phyloP scores from a whole-genome alignment of 1,140 invertebrate genomes.

The Drosophila bocki region DNA sequence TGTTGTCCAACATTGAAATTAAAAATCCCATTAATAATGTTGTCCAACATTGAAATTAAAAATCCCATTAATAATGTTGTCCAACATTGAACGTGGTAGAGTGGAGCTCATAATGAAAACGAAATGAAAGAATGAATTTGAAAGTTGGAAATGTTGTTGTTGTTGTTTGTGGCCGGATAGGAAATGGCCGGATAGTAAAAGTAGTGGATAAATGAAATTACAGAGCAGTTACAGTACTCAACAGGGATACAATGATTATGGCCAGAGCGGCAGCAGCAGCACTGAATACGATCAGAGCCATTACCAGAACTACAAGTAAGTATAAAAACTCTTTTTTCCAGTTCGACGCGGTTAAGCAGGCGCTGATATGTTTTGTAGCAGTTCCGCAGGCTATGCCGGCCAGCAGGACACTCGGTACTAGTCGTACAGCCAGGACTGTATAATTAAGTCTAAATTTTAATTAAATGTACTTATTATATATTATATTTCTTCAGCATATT shows the following conservation, averaged over 20 bases:
- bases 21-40: too few relatives aligned
- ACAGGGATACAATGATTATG: slow-evolving; percentile 79
- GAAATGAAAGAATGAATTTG: too few relatives aligned
- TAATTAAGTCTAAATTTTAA: too few relatives aligned
- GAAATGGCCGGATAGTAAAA: too few relatives aligned
- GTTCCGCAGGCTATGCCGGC: slow-evolving; percentile 70
- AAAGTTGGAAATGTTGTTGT: too few relatives aligned
- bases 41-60: too few relatives aligned
- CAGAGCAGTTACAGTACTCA: slow-evolving; percentile 28
- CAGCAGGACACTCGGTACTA: slow-evolving; percentile 81
- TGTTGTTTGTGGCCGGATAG: too few relatives aligned
- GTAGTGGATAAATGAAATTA: slow-evolving; percentile 25
- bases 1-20: too few relatives aligned
- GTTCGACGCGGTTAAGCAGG: not conserved
- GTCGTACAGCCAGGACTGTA: slow-evolving; percentile 80
- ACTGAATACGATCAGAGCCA: slow-evolving; percentile 82
- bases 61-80: not conserved
- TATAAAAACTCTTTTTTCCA: not conserved
- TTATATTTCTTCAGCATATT: too few relatives aligned
- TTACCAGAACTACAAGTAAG: slow-evolving; percentile 79
- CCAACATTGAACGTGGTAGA: slow-evolving; percentile 5
- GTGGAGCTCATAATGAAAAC: too few relatives aligned
- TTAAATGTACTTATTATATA: too few relatives aligned
- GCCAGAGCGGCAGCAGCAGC: slow-evolving; percentile 65
- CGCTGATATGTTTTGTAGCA: slow-evolving; percentile 29